Evolutionary conservation across 2,797 vertebrate species (phyloP).

Genomic region (Phrynocephalus vlangalii): DNA sequence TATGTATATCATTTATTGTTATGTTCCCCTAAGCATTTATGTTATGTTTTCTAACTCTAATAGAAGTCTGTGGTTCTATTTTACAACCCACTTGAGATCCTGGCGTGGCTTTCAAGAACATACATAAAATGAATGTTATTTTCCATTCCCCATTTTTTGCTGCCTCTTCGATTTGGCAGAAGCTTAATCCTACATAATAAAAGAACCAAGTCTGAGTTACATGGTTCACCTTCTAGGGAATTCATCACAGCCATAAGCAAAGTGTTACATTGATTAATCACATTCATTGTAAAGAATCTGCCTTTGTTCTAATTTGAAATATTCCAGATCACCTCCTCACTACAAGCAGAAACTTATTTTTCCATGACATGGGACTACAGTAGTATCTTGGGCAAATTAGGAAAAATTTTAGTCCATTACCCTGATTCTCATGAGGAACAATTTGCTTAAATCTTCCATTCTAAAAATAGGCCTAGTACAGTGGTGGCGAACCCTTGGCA

Average conservation of each 20-base stretch:
- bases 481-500: no score
- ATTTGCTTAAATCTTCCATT: neutral
- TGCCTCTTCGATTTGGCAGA: slow-evolving; percentile 5
- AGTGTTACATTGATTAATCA: slow-evolving; percentile 3
- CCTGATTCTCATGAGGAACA: neutral
- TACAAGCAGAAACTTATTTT: slow-evolving; percentile 2
- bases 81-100: slow-evolving; percentile 17
- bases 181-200: slow-evolving; percentile 27
- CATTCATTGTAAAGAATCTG: neutral
- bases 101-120: slow-evolving; percentile 7
- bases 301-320: slow-evolving; percentile 16
- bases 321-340: neutral
- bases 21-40: slow-evolving; percentile 8
- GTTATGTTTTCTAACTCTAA: neutral
- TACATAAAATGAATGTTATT: slow-evolving; percentile 4
- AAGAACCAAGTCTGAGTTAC: slow-evolving; percentile 9
- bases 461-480: neutral
- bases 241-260: slow-evolving; percentile 1
- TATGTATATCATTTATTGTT: slow-evolving; percentile 12
- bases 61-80: slow-evolving; percentile 10
- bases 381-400: slow-evolving; percentile 4
- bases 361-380: neutral
- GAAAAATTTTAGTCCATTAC: neutral
- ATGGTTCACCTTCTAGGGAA: neutral
- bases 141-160: slow-evolving; percentile 1